Conservation (phyloP, 2,888 invertebrate species). For the Linyphia triangularis region DNA sequence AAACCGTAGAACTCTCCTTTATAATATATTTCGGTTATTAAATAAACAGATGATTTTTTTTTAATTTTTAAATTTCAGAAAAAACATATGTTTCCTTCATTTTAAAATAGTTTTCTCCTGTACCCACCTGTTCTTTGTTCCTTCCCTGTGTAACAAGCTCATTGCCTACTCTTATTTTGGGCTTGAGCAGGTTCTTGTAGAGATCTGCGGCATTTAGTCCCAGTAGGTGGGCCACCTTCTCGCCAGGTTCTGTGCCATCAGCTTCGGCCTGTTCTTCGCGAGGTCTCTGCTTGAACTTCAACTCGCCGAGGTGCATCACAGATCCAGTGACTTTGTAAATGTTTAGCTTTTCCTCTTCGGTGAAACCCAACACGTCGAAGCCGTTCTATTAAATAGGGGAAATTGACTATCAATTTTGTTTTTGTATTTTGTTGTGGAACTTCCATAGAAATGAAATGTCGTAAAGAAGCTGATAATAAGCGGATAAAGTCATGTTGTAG, state of each 20-base stretch:
- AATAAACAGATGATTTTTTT: no score
- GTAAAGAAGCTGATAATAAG: no score
- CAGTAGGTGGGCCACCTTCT: conserved; percentile 93
- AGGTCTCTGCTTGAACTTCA: conserved; percentile 99
- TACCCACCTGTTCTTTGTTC: conserved; percentile 89
- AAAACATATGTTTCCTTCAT: no score
- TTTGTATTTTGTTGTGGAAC: no score
- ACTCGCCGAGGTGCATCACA: conserved; percentile 99
- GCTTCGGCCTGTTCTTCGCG: conserved; percentile 99
- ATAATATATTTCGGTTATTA: no score
- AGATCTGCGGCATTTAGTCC: conserved; percentile 92
- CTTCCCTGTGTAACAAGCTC: conserved; percentile 99
- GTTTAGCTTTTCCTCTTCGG: conserved; percentile 95
- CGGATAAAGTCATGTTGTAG: no score
- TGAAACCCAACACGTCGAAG: conserved; percentile 99
- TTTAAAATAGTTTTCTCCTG: no score
- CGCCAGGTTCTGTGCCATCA: conserved; percentile 96
- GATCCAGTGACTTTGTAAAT: conserved; percentile 98
- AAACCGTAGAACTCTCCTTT: no score
- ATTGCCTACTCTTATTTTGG: conserved; percentile 99
- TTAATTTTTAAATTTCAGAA: no score
- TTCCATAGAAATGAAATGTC: no score
- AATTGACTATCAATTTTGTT: no score
- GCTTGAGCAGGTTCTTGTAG: conserved; percentile 97
- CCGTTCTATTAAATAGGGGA: conserved; percentile 88